These are phyloP conservation scores for Aeoliscus strigatus DNA, from an alignment of 2,797 vertebrate genomes.

Conservation along the genomic window DNA sequence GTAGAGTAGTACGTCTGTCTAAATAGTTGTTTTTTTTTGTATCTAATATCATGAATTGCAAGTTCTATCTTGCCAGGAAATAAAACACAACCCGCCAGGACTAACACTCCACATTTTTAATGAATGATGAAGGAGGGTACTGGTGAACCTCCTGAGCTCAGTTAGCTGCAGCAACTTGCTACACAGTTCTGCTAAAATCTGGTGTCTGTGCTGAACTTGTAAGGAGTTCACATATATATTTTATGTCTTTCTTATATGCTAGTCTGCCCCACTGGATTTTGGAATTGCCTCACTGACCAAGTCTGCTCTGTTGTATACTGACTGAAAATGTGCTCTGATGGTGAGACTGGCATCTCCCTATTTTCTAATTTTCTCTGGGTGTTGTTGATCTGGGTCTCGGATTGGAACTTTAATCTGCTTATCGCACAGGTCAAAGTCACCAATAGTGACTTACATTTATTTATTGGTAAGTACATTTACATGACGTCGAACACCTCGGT, in stretches of 20 bases:
- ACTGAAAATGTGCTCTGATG: constrained; percentile 39
- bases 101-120: too few species aligned
- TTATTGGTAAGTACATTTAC: constrained; percentile 7
- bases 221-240: constrained; percentile 69
- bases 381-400: too few species aligned
- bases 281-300: constrained; percentile 46
- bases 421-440: too few species aligned
- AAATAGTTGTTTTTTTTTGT: too few species aligned
- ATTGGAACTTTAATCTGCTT: too few species aligned
- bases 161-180: constrained; percentile 36
- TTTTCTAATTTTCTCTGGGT: too few species aligned
- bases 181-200: constrained; percentile 52
- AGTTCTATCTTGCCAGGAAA: constrained; percentile 1
- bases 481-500: neutral
- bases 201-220: constrained; percentile 60
- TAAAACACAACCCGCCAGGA: constrained; percentile 50
- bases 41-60: neutral
- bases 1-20: too few species aligned
- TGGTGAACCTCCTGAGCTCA: constrained; percentile 30
- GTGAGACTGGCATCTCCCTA: constrained; percentile 24
- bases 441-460: too few species aligned
- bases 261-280: constrained; percentile 33
- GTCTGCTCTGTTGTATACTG: constrained; percentile 14
- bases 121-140: constrained; percentile 16
- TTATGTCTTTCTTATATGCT: constrained; percentile 36